Base-by-base conservation (phyloP, 1,140 invertebrate genomes). In the Polypedilum pembai region DNA sequence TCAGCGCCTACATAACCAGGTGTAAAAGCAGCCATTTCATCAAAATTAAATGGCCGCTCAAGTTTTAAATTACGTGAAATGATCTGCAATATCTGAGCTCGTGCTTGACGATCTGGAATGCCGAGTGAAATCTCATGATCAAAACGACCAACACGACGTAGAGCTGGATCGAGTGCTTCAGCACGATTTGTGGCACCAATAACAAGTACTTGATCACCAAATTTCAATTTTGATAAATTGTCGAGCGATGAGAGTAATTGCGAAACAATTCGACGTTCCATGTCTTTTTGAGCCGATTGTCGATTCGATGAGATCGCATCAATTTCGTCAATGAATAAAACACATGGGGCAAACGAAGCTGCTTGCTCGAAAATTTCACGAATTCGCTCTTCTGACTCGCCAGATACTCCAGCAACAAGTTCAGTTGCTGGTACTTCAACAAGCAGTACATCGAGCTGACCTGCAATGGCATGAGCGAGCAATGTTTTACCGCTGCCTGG, bases 1-100 rank as follows among this genome's bases (percentile, higher is more conserved):
- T 99, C 98, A 10, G 94, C 95, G 20, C 95, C 97, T 41, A 98
- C 96, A 86, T 92, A 99, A n/a, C 97, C 97, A 8, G 97, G 97
- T 41, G 95, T 98, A 21, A 91, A 83, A 77, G 90, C 87, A 33
- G 95, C 94, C 72, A 99, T 83, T 41, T 84, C 82, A 75, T 87
- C 81, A 76, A 90, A 88, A 80, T 92, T 88, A 77, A 96, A 86
- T 78, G 89, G 87, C 21, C 86, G 78, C 74, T 86, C 83, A 7
- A 98, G 80, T 74, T 87, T 87, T 72, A 97, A 81, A 33, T 87
- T 87, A 87, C 78, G 94, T 83, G 83, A 87, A 74, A 87, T 82
- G 40, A 95, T 89, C 78, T 86, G 82, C n/a, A 95, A 79, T 74
- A 95, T 95, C 75, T 90, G 86, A 75, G 85, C 83, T 76, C 95